Conservation (phyloP, 2,113 vertebrate species). For the Forbesichthys papilliferus region DNA sequence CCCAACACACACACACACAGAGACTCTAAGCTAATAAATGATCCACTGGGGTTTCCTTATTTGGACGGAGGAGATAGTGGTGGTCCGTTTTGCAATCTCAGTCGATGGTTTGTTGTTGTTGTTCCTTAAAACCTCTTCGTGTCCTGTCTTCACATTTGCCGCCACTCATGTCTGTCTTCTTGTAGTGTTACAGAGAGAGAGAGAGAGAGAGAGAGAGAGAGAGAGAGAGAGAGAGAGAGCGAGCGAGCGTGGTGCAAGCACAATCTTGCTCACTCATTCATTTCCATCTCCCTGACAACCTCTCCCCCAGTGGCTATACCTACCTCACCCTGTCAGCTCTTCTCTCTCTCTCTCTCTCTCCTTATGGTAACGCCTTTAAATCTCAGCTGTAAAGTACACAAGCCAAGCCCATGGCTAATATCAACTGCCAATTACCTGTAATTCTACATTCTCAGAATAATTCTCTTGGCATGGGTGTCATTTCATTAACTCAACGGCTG, state of each 20-base stretch:
- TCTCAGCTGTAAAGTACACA: conserved; percentile 46
- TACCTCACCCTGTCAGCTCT: conserved; percentile 35
- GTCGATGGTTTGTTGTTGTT: conserved; percentile 45
- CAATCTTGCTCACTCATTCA: conserved; percentile 67
- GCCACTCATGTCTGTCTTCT: conserved; percentile 52
- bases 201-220: conserved; percentile 20
- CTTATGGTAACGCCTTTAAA: conserved; percentile 58
- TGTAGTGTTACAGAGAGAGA: conserved; percentile 20
- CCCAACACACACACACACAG: background rate
- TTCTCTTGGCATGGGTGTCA: background rate
- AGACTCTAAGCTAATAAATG: conserved; percentile 57
- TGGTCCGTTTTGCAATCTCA: conserved; percentile 25
- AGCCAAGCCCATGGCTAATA: conserved; percentile 48
- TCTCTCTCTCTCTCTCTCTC: conserved; percentile 46
- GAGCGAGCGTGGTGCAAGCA: conserved; percentile 46
- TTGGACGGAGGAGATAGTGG: conserved; percentile 56
- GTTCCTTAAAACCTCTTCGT: conserved; percentile 34
- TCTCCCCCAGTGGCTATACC: conserved; percentile 41
- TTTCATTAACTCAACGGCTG: conserved; percentile 16
- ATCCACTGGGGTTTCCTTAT: conserved; percentile 59
- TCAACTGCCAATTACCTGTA: conserved; percentile 55
- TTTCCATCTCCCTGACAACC: conserved; percentile 62
- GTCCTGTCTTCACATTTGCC: conserved; percentile 31
- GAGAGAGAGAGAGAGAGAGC: conserved; percentile 4
- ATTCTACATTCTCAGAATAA: conserved; percentile 64